Conservation (phyloP, 2,113 vertebrate genomes). For the Glareola pratincola region DNA sequence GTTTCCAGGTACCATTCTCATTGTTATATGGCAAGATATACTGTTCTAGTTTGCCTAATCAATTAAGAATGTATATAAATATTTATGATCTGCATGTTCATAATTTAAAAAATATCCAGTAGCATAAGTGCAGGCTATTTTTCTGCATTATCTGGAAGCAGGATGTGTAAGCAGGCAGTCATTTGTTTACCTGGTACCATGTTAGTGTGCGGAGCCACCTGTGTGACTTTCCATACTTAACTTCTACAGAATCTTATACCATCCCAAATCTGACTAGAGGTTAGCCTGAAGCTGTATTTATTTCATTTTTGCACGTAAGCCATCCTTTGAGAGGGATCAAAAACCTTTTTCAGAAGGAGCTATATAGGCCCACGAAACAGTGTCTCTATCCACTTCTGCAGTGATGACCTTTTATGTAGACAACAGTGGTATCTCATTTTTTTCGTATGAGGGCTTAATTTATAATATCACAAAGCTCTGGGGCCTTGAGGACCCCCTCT, state of each 20-base stretch:
- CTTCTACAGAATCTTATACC: not conserved
- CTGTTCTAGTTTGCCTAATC: not conserved
- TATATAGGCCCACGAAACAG: fast-evolving
- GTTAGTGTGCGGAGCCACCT: not conserved
- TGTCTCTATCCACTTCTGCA: not conserved
- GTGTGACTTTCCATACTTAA: not conserved
- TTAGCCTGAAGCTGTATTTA: not conserved
- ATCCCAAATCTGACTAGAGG: not conserved
- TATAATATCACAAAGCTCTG: not conserved
- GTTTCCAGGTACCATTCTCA: not conserved
- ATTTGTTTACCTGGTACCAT: not conserved
- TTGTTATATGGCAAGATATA: not conserved
- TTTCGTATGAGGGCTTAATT: not conserved
- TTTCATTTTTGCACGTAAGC: not conserved
- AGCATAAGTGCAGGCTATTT: not conserved
- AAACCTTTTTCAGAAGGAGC: not conserved
- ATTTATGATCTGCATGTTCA: not conserved
- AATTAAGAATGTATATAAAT: not conserved
- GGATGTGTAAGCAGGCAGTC: not conserved
- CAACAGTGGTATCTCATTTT: not conserved
- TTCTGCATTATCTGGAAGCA: not conserved
- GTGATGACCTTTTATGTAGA: not conserved
- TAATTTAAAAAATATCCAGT: not conserved
- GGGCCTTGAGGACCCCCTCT: not conserved
- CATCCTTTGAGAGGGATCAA: not conserved